Percentiles rank a stretch among this genome's conserved stretches.
Conservation (phyloP, 53 echinoderm and acorn worm species). For the Zoroaster sp. region DNA sequence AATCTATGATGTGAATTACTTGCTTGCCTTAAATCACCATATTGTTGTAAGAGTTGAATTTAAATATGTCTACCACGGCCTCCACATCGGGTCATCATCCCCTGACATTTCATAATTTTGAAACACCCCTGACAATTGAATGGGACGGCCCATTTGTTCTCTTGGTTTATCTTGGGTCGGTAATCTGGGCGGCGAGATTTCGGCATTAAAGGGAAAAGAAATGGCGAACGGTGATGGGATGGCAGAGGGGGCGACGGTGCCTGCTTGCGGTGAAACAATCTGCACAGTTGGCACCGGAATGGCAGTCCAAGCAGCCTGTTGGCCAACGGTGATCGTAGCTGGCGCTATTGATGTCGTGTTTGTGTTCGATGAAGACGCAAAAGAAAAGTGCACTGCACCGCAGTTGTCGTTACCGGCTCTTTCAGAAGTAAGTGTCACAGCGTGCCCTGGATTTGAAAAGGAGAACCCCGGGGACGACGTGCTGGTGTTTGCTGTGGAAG, state of each 20-base stretch:
- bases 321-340: neutral
- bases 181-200: slow-evolving; percentile 38
- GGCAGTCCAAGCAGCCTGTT: slow-evolving; percentile 17
- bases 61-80: slow-evolving; percentile 52
- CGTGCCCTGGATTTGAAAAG: neutral
- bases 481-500: slow-evolving; percentile 18
- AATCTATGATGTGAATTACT: no score
- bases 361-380: neutral
- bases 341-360: slow-evolving; percentile 26
- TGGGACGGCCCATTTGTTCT: slow-evolving; percentile 26
- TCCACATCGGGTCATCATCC: slow-evolving; percentile 46
- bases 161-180: slow-evolving; percentile 40
- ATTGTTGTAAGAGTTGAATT: neutral
- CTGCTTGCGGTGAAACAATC: neutral
- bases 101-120: neutral
- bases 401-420: neutral
- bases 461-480: neutral
- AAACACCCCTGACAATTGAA: slow-evolving; percentile 43
- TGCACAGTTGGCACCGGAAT: slow-evolving; percentile 29
- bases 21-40: no score
- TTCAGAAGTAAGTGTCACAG: neutral
- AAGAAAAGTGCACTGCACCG: neutral
- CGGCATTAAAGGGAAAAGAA: slow-evolving; percentile 39
- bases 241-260: slow-evolving; percentile 21
- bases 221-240: slow-evolving; percentile 41